A percentile compares a stretch with the other conserved stretches of the same genome.
phyloP scores from a whole-genome alignment of 2,113 vertebrate genomes.

The Astur gentilis region DNA sequence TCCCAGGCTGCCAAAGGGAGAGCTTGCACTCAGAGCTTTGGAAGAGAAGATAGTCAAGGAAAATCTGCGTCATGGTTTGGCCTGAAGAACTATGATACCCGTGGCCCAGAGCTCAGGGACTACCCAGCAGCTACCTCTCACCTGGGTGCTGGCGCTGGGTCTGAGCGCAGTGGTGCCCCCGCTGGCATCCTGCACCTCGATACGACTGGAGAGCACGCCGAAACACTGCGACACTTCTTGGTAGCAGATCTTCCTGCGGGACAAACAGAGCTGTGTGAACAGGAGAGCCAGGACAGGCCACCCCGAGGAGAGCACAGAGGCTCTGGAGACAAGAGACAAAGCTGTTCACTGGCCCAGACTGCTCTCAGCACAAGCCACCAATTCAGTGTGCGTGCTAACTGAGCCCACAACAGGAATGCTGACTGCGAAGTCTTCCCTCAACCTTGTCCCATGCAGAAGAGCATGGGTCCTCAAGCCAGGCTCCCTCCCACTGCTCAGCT shows the following conservation, averaged over 20 bases:
- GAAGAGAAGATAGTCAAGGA: neutral
- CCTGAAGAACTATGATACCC: neutral
- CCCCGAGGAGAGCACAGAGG: neutral
- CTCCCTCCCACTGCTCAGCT: constrained; percentile 48
- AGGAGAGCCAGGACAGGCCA: neutral
- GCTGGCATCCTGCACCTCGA: constrained; percentile 94
- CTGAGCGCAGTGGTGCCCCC: constrained; percentile 89
- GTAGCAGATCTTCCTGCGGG: constrained; percentile 93
- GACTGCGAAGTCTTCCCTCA: fast-evolving
- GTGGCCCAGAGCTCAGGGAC: neutral
- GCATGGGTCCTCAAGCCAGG: too few species aligned
- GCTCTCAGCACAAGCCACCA: neutral
- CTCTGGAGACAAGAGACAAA: neutral
- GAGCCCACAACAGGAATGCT: neutral
- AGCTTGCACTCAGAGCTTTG: neutral
- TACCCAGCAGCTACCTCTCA: constrained; percentile 34
- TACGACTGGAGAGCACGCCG: constrained; percentile 92
- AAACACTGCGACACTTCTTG: constrained; percentile 98
- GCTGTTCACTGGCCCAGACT: neutral
- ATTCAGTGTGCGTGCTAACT: neutral
- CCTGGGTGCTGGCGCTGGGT: constrained; percentile 98
- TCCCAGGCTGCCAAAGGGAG: neutral
- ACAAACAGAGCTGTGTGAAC: neutral
- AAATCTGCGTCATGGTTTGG: neutral
- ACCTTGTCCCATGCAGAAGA: fast-evolving